Conservation (phyloP, 1,140 invertebrate genomes). For the Zaprionus vittiger region DNA sequence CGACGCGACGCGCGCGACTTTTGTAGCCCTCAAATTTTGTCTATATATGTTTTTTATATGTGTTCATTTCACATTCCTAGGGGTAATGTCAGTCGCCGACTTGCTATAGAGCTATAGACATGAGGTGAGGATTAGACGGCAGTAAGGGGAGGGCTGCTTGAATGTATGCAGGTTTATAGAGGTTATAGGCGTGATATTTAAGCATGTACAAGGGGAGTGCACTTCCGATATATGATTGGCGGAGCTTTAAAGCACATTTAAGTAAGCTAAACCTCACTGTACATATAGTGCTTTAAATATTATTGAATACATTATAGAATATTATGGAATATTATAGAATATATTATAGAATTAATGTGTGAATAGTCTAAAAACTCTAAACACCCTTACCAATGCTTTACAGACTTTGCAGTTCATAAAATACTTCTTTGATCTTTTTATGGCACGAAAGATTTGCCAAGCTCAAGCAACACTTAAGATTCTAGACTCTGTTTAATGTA, state of each 20-base stretch:
- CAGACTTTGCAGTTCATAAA: not conserved
- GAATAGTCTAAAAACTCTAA: not conserved
- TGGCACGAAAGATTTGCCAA: not conserved
- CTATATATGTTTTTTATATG: constrained; percentile 21
- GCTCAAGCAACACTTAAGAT: not conserved
- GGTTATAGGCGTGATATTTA: too few species aligned
- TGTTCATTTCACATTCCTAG: constrained; percentile 52
- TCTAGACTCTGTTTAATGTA: not conserved
- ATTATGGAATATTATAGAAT: not conserved
- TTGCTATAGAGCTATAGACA: constrained; percentile 16
- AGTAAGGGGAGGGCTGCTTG: not conserved
- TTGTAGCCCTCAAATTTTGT: constrained; percentile 14
- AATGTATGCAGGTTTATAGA: too few species aligned
- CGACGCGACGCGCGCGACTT: constrained; percentile 45
- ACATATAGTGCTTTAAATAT: not conserved
- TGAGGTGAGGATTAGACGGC: not conserved
- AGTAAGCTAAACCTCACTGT: not conserved
- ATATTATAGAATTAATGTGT: not conserved
- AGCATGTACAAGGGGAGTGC: too few species aligned
- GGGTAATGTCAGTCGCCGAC: not conserved
- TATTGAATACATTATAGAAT: not conserved
- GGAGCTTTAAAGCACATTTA: not conserved
- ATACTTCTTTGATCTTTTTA: not conserved
- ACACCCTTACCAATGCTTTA: not conserved
- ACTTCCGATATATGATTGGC: not conserved